phyloP scores from a whole-genome alignment of 2,113 vertebrate genomes.

The Globicephala melas region DNA sequence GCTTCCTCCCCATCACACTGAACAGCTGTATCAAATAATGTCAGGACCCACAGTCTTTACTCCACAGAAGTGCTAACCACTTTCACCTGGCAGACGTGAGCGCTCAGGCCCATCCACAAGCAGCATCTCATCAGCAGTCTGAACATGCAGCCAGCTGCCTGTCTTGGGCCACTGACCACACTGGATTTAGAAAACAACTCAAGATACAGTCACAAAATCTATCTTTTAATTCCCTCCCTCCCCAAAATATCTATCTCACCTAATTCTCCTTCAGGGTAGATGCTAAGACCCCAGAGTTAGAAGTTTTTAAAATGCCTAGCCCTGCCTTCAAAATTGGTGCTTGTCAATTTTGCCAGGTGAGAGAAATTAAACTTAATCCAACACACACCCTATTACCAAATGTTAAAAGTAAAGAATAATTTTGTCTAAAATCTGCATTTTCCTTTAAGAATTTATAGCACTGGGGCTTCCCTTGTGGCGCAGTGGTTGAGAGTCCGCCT shows the following conservation, averaged over 20 bases:
- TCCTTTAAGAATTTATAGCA: background rate
- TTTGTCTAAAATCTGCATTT: conserved; percentile 14
- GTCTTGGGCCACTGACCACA: background rate
- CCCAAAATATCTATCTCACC: background rate
- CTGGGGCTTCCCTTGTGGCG: background rate
- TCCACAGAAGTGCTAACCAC: background rate
- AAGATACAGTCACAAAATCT: background rate
- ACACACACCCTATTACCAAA: background rate
- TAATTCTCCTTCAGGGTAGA: background rate
- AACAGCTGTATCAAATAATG: background rate
- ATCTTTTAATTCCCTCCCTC: background rate
- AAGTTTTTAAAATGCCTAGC: background rate
- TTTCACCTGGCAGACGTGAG: background rate
- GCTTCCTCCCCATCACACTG: background rate
- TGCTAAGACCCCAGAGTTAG: background rate
- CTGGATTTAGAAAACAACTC: background rate
- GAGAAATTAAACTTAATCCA: conserved; percentile 15
- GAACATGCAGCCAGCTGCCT: background rate
- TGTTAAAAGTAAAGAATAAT: background rate
- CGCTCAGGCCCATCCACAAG: background rate
- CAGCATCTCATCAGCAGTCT: background rate
- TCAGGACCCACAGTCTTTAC: background rate
- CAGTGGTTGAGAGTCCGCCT: too few relatives aligned
- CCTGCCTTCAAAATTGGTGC: background rate
- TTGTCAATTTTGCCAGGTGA: background rate